phyloP scores from a whole-genome alignment of 2,888 invertebrate genomes.

The Oscheius onirici region DNA sequence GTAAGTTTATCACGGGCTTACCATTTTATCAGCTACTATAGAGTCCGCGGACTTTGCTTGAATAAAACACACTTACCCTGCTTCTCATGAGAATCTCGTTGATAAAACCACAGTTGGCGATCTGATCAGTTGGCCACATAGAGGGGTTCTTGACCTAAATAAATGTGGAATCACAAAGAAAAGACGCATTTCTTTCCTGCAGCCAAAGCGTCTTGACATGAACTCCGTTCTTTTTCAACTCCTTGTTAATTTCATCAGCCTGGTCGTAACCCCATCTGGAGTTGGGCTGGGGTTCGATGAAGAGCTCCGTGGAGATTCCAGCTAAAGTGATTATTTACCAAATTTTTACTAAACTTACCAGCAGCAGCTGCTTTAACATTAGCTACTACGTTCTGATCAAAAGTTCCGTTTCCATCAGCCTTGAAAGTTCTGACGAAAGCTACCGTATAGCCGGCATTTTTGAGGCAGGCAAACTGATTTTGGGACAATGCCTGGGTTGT shows the following conservation, averaged over 20 bases:
- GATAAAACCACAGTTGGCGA: slow-evolving; percentile 28
- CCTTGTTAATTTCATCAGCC: slow-evolving; percentile 30
- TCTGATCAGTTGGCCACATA: slow-evolving; percentile 7
- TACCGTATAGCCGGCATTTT: neutral
- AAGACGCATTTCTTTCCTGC: slow-evolving; percentile 16
- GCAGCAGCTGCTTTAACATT: slow-evolving; percentile 15
- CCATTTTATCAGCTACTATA: no score
- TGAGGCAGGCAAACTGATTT: slow-evolving; percentile 14
- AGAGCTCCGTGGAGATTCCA: slow-evolving; percentile 25
- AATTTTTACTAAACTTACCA: neutral
- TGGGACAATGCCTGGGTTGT: neutral
- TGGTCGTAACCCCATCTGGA: slow-evolving; percentile 31
- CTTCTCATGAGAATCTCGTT: slow-evolving; percentile 20
- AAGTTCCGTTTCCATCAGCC: slow-evolving; percentile 25
- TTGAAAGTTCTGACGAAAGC: slow-evolving; percentile 30
- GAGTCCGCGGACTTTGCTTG: neutral
- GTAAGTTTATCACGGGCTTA: no score
- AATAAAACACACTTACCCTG: slow-evolving; percentile 10
- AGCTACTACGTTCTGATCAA: slow-evolving; percentile 20
- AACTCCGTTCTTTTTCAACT: slow-evolving; percentile 31
- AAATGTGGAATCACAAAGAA: neutral
- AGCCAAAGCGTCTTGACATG: slow-evolving; percentile 26
- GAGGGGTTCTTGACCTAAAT: slow-evolving; percentile 27
- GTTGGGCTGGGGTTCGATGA: slow-evolving; percentile 22
- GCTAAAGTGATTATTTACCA: slow-evolving; percentile 2